Base-by-base conservation (phyloP, 2,888 invertebrate genomes). In the Dasypogon diadema region DNA sequence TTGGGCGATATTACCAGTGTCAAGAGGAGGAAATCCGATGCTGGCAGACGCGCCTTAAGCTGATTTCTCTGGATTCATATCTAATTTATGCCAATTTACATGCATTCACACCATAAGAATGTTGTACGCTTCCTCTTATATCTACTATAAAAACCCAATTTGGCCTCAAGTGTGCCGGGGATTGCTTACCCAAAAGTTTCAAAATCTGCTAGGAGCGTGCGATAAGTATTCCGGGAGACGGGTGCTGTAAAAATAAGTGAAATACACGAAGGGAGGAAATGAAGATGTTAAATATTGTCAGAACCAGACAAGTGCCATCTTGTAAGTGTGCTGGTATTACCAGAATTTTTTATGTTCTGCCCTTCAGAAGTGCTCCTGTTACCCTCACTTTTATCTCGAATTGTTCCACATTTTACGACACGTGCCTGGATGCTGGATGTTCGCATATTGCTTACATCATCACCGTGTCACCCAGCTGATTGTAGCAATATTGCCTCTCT, bases 71-170 rank as follows among this genome's bases (percentile, higher is more conserved):
- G 65, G 75, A 56, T 56, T 68, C 42, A 68, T 75, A 70, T 70
- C 75, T 75, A 68, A 70, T 75, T 75, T 70, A 75, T 75, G 68
- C 75, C 75, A 75, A 75, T 75, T 75, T 75, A 51, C 75, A 75
- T 75, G 75, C 70, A 75, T 75, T 75, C 75, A 75, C 68, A 68
- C 56, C 75, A 56, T 48, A 75, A 70, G 75, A 68, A 56, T 75
- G 65, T 42, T 68, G 22, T 24, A 55, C 55, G 42, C 68, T 68
- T 30, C 68, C 55, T 68, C 68, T 68, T 70, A 42, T 26, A 42
- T 70, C 70, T 68, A n/a, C n/a, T n/a, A 75, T 75, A 75, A 75
- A 68, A 68, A 75, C 75, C 58, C 75, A 75, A 75, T 75, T 70
- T 75, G 26, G 42, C 12, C 24, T 54, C 30, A 46, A 51, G 68